Evolutionary conservation across 2,888 invertebrate genomes (phyloP).

Genomic region (Podabrus alpinus): DNA sequence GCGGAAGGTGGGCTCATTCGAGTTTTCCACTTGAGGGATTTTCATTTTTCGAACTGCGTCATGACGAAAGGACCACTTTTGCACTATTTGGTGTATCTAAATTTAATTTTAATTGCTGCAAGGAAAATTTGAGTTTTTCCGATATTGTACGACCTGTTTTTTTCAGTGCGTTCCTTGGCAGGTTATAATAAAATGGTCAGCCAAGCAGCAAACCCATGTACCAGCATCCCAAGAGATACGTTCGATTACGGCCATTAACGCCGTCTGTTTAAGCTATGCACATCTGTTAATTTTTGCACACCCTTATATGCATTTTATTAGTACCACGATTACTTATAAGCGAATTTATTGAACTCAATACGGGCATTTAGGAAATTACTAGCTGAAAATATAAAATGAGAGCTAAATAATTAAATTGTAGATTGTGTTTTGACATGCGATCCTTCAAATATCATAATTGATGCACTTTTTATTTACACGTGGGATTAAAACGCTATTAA

Average conservation of each 20-base stretch:
- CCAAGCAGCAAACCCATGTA: constrained; percentile 50
- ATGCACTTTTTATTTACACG: constrained; percentile 4
- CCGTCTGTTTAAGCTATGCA: constrained; percentile 52
- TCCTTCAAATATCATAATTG: background rate
- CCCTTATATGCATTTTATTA: constrained; percentile 38
- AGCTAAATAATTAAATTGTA: constrained; percentile 52
- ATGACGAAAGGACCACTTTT: background rate
- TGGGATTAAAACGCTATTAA: background rate
- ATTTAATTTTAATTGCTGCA: background rate
- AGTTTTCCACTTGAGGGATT: background rate
- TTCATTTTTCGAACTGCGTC: background rate
- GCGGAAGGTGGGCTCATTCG: constrained; percentile 15
- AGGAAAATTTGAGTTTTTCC: background rate
- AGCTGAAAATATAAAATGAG: constrained; percentile 46
- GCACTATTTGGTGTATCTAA: background rate
- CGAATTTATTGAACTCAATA: constrained; percentile 16
- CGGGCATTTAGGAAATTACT: background rate
- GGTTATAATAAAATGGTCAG: constrained; percentile 41
- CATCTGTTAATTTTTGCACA: constrained; percentile 59
- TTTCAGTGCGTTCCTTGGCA: constrained; percentile 2
- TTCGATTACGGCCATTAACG: constrained; percentile 49
- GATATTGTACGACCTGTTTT: background rate
- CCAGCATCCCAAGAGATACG: constrained; percentile 34
- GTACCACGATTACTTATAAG: constrained; percentile 45
- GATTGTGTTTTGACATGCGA: constrained; percentile 51